A percentile compares a stretch with the other conserved stretches of the same genome.
phyloP scores from a whole-genome alignment of 2,888 invertebrate genomes.

The Mayetiola destructor region DNA sequence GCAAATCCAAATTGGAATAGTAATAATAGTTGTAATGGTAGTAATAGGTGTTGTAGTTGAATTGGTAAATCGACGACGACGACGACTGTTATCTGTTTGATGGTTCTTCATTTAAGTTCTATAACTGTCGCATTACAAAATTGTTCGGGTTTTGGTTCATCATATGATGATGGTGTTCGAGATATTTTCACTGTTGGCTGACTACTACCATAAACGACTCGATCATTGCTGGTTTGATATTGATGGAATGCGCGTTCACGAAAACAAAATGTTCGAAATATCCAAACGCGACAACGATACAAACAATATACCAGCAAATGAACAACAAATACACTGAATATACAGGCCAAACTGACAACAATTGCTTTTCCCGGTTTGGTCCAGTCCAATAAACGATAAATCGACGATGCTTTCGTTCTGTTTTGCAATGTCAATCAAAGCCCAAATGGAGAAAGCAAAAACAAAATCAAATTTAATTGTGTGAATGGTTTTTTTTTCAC shows the following conservation, averaged over 20 bases:
- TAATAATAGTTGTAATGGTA: too few relatives aligned
- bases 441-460: too few relatives aligned
- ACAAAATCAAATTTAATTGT: too few relatives aligned
- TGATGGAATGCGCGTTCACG: slow-evolving; percentile 23
- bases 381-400: slow-evolving; percentile 71
- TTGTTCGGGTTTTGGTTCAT: slow-evolving; percentile 34
- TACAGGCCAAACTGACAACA: slow-evolving; percentile 43
- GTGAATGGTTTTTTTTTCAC: too few relatives aligned
- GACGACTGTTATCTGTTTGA: neutral
- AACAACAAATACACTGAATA: slow-evolving; percentile 43
- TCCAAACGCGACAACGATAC: slow-evolving; percentile 37
- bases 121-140: slow-evolving; percentile 35
- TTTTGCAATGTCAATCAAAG: too few relatives aligned
- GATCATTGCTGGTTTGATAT: slow-evolving; percentile 23
- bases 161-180: slow-evolving; percentile 33
- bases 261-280: slow-evolving; percentile 34
- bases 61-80: neutral
- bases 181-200: slow-evolving; percentile 28
- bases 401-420: slow-evolving; percentile 47
- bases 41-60: too few relatives aligned
- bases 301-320: slow-evolving; percentile 45
- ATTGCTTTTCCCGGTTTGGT: slow-evolving; percentile 44
- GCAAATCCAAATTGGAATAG: neutral
- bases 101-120: slow-evolving; percentile 27
- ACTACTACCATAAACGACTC: slow-evolving; percentile 24